Evolutionary conservation across 2,797 vertebrate species (phyloP).

Genomic region (Thamnophis elegans): DNA sequence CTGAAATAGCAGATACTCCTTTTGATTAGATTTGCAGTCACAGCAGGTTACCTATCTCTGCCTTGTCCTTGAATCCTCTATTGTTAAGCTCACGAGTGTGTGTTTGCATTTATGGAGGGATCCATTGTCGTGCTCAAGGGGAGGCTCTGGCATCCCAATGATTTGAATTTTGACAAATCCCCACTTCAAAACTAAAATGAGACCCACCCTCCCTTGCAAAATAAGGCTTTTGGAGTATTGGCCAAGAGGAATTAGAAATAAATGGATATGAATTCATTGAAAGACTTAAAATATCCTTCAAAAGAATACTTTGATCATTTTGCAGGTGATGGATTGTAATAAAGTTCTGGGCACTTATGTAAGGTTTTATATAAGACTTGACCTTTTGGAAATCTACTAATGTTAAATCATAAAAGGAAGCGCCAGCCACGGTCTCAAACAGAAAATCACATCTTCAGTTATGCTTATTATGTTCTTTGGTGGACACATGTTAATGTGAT

Average conservation of each 20-base stretch:
- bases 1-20: not conserved
- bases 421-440: not conserved
- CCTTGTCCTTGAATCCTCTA: not conserved
- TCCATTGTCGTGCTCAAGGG: not conserved
- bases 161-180: not conserved
- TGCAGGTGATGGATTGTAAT: not conserved
- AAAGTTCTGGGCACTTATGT: conserved; percentile 23
- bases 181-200: not conserved
- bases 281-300: not conserved
- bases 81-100: not conserved
- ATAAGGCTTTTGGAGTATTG: not conserved
- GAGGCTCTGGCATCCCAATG: not conserved
- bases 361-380: conserved; percentile 38
- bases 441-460: conserved; percentile 1
- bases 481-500: conserved; percentile 9
- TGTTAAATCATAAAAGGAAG: not conserved
- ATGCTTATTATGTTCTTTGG: conserved; percentile 11
- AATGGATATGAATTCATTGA: not conserved
- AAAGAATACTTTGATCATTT: not conserved
- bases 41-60: not conserved
- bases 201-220: not conserved
- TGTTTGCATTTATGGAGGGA: not conserved
- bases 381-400: conserved; percentile 1
- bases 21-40: not conserved
- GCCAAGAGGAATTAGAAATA: not conserved